Base-by-base conservation (phyloP, 1,140 invertebrate genomes). In the Trachelipus rathkii region DNA sequence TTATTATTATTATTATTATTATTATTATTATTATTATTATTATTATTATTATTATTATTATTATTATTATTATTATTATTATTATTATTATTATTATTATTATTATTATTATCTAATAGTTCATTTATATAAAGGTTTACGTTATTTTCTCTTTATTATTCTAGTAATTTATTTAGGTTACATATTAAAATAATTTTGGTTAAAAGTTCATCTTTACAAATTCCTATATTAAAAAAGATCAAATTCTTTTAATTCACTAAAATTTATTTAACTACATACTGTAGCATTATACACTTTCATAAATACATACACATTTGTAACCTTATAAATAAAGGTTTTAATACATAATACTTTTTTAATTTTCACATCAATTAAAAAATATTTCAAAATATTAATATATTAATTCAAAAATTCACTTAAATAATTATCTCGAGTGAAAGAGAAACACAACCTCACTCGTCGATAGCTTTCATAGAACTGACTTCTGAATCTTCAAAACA, bases 401-500 rank as follows among this genome's bases (percentile, higher is more conserved):
- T 19, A 60, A 60, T 15, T 60, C 19, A 60, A 60, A 13, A 19
- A 60, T 60, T 60, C 11, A 19, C 11, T 2, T 60, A 60, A 60
- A 60, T 15, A 60, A 60, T 15, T 15, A 60, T 19, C 50, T 13
- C 50, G 11, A 19, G 50, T 15, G 50, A 19, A 19, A 60, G 11
- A 19, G 8, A 13, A 60, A 60, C 50, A 60, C 50, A 60, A 60
- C 50, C 46, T 60, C 50, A 60, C 50, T 60, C 50, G 19, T 13
- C 19, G 50, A 60, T 19, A 15, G 11, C 50, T 60, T 19, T 0
- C 11, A 19, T 60, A 2, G 11, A 60, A 60, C 50, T 60, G 50
- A 60, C 50, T 60, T 60, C 19, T 60, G 50, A 60, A 60, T 60
- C 50, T 60, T 60, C 50, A 60, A 60, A 60, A 60, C 50, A 60